A percentile compares a stretch with the other conserved stretches of the same genome.
phyloP scores from a whole-genome alignment of 1,140 invertebrate species.

The Drosophila pruinosa region DNA sequence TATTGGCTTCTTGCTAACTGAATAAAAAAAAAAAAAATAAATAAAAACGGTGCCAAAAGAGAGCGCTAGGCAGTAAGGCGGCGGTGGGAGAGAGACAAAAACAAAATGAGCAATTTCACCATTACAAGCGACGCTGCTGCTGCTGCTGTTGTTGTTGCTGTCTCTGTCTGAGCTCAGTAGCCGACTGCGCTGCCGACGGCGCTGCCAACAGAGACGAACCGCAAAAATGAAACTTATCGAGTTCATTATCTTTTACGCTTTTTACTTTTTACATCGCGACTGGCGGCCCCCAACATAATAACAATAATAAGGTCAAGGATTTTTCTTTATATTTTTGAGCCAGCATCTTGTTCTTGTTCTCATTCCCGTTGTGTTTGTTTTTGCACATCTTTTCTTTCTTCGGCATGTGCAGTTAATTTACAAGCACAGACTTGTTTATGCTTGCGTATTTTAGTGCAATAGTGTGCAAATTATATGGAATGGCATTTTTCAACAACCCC shows the following conservation, averaged over 20 bases:
- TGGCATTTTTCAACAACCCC: not conserved
- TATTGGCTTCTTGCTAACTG: conserved; percentile 66
- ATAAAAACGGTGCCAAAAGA: conserved; percentile 56
- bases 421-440: conserved; percentile 8
- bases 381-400: not conserved
- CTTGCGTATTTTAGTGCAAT: not conserved
- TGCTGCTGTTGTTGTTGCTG: not conserved
- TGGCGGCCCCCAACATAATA: conserved; percentile 9
- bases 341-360: not conserved
- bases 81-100: conserved; percentile 1
- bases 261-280: not conserved
- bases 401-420: not conserved
- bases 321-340: conserved; percentile 52
- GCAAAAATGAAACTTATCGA: conserved; percentile 58
- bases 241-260: conserved; percentile 62
- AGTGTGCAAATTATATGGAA: conserved; percentile 1
- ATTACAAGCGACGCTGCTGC: conserved; percentile 56
- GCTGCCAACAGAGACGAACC: conserved; percentile 14
- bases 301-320: conserved; percentile 66
- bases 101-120: conserved; percentile 71
- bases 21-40: conserved; percentile 24
- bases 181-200: conserved; percentile 3
- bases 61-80: conserved; percentile 37
- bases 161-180: conserved; percentile 27
- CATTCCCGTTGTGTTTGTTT: not conserved